These are phyloP conservation scores for Dysmachus trigonus DNA, from an alignment of 2,888 invertebrate species.

Conservation along the genomic window DNA sequence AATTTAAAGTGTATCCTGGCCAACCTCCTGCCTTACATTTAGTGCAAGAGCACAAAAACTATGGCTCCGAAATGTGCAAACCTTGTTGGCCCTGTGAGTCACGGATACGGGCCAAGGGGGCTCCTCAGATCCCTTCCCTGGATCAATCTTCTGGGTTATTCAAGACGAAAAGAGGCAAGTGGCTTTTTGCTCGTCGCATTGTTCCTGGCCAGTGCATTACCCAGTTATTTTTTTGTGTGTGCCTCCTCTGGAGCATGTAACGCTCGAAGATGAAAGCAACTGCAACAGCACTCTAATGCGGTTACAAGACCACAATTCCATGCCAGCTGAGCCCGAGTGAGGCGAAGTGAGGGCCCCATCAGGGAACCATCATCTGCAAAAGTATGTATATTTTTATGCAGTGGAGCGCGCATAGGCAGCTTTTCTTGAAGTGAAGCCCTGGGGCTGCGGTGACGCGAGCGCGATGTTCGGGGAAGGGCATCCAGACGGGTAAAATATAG, in stretches of 20 bases:
- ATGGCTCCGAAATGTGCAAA: slow-evolving; percentile 4
- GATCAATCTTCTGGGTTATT: not conserved
- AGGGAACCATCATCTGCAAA: not conserved
- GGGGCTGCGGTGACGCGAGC: not conserved
- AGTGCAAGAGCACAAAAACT: not conserved
- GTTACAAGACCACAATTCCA: slow-evolving; percentile 48
- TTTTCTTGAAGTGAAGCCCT: not conserved
- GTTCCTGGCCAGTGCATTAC: slow-evolving; percentile 3
- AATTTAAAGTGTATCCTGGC: not conserved
- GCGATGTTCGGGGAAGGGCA: not conserved
- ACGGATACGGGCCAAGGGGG: slow-evolving; percentile 20
- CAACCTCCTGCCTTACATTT: slow-evolving; percentile 43
- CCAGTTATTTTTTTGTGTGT: slow-evolving; percentile 36
- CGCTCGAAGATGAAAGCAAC: slow-evolving; percentile 40
- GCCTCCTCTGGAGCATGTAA: not conserved
- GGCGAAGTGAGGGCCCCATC: no score
- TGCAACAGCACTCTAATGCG: slow-evolving; percentile 39
- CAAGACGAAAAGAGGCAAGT: not conserved
- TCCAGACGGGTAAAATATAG: not conserved
- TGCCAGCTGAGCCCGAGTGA: slow-evolving; percentile 35
- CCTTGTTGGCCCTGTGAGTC: slow-evolving; percentile 28
- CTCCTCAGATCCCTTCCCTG: not conserved
- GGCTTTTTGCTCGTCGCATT: not conserved
- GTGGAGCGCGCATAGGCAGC: slow-evolving; percentile 20
- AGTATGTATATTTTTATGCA: slow-evolving; percentile 44